Conservation (phyloP, 2,113 vertebrate species). For the Gallinago media region DNA sequence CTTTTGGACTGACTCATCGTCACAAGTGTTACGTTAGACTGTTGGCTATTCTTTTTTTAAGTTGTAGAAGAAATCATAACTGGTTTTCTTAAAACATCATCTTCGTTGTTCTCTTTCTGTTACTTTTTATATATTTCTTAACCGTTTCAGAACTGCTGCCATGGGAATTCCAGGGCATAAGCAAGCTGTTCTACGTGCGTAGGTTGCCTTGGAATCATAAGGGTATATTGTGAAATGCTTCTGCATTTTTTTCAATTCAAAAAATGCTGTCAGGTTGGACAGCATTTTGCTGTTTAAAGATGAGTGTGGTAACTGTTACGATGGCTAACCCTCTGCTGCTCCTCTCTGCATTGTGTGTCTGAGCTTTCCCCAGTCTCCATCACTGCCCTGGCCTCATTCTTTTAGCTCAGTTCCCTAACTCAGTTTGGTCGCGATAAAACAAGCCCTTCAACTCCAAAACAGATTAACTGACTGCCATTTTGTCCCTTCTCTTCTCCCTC, state of each 20-base stretch:
- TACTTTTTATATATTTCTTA: neutral
- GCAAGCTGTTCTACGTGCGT: neutral
- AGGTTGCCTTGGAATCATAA: neutral
- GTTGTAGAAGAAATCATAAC: neutral
- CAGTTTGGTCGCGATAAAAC: fast-evolving
- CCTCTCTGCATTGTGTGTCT: neutral
- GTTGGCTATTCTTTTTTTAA: neutral
- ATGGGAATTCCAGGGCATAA: neutral
- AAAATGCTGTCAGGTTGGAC: neutral
- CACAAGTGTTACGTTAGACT: constrained; percentile 39
- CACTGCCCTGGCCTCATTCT: neutral
- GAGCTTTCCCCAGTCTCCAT: neutral
- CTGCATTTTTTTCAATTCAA: neutral
- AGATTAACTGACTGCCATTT: neutral
- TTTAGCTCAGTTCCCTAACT: neutral
- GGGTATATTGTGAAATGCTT: neutral
- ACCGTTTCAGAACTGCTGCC: neutral
- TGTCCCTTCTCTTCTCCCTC: neutral
- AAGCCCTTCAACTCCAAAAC: neutral
- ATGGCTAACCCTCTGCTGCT: neutral
- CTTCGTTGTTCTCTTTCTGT: neutral
- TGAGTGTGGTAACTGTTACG: neutral
- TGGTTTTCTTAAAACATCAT: constrained; percentile 29
- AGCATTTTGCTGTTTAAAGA: neutral
- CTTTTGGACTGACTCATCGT: constrained; percentile 49